phyloP scores from a whole-genome alignment of 2,797 vertebrate genomes.

The Sciurus carolinensis region DNA sequence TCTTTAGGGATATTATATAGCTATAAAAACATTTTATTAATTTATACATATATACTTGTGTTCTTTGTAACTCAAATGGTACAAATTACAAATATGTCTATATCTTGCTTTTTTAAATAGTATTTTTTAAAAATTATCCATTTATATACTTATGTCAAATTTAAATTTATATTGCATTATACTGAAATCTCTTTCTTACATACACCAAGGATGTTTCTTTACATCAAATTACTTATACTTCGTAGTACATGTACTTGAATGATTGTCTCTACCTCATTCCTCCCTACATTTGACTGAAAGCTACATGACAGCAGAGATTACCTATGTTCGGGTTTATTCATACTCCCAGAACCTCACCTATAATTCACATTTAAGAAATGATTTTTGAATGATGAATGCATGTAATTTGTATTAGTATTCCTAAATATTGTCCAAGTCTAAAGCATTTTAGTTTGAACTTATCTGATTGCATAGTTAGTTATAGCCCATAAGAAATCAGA shows the following conservation, averaged over 20 bases:
- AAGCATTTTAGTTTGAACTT: conserved; percentile 32
- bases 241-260: not conserved
- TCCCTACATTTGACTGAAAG: not conserved
- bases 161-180: conserved; percentile 9
- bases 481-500: not conserved
- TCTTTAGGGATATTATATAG: not conserved
- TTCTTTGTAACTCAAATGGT: conserved; percentile 20
- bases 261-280: not conserved
- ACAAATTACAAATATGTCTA: not conserved
- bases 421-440: conserved; percentile 5
- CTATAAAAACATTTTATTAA: not conserved
- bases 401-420: conserved; percentile 7
- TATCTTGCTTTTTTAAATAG: not conserved
- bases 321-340: not conserved
- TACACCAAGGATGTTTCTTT: not conserved
- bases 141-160: not conserved
- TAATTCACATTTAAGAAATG: not conserved
- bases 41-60: not conserved
- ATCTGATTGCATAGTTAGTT: conserved; percentile 42
- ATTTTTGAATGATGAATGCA: conserved; percentile 2
- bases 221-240: not conserved
- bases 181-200: not conserved
- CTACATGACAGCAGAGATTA: not conserved
- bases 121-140: not conserved
- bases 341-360: not conserved